Evolutionary conservation across 2,888 invertebrate species (phyloP).

Genomic region (Podotricha telesiphe): DNA sequence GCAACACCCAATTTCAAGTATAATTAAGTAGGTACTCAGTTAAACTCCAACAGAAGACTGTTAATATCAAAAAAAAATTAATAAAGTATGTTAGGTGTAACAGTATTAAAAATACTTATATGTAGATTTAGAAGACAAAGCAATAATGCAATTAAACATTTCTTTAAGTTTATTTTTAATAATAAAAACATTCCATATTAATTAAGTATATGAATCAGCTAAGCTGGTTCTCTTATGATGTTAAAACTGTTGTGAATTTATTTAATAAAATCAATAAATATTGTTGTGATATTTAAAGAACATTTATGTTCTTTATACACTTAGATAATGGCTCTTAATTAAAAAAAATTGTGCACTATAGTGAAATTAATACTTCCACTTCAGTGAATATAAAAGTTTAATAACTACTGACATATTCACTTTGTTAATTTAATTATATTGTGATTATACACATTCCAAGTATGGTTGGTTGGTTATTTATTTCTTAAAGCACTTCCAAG

Average conservation of each 20-base stretch:
- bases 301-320: background rate
- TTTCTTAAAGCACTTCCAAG: background rate
- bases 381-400: background rate
- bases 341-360: background rate
- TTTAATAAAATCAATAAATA: conserved; percentile 16
- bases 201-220: conserved; percentile 1
- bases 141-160: conserved; percentile 1
- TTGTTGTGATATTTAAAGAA: conserved; percentile 12
- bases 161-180: background rate
- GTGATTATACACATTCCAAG: conserved; percentile 38
- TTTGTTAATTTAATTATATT: conserved; percentile 16
- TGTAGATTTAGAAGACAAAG: background rate
- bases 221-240: background rate
- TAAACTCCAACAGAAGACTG: conserved; percentile 48
- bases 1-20: conserved; percentile 52
- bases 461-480: background rate
- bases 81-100: background rate
- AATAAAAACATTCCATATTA: conserved; percentile 21
- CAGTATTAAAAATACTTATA: conserved; percentile 11
- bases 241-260: conserved; percentile 5
- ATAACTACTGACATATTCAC: background rate
- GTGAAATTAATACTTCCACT: background rate
- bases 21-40: conserved; percentile 46
- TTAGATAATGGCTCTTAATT: background rate
- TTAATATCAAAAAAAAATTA: conserved; percentile 34